phyloP scores from a whole-genome alignment of 1,140 invertebrate genomes.

The Centruroides sculpturatus region DNA sequence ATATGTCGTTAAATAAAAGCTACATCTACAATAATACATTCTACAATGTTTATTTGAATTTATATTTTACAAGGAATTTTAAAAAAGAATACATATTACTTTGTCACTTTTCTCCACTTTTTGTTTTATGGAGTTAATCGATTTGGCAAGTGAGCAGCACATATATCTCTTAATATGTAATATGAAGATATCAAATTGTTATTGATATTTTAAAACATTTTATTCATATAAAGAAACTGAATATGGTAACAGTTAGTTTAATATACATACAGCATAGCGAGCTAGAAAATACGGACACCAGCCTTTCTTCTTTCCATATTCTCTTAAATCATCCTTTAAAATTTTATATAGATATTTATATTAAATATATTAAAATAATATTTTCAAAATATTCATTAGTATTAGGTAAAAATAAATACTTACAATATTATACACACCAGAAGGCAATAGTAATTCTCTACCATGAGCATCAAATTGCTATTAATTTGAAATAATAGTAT shows the following conservation, averaged over 20 bases:
- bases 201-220: not conserved
- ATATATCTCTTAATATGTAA: too few relatives aligned
- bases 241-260: not conserved
- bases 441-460: conserved; percentile 68
- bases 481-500: not conserved
- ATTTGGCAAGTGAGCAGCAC: too few relatives aligned
- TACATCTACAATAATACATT: too few relatives aligned
- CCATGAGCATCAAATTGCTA: conserved; percentile 72
- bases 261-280: conserved; percentile 58
- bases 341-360: not conserved
- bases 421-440: conserved; percentile 81
- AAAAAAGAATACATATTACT: too few relatives aligned
- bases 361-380: not conserved
- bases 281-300: conserved; percentile 98
- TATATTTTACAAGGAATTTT: too few relatives aligned
- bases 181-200: not conserved
- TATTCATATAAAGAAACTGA: too few relatives aligned
- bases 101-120: too few relatives aligned
- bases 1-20: too few relatives aligned
- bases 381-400: not conserved
- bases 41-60: too few relatives aligned
- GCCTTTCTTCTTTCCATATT: conserved; percentile 70
- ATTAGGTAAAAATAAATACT: conserved; percentile 7
- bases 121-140: too few relatives aligned
- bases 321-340: conserved; percentile 73